Evolutionary conservation across 2,113 vertebrate genomes (phyloP).

Genomic region (Lepus timidus): DNA sequence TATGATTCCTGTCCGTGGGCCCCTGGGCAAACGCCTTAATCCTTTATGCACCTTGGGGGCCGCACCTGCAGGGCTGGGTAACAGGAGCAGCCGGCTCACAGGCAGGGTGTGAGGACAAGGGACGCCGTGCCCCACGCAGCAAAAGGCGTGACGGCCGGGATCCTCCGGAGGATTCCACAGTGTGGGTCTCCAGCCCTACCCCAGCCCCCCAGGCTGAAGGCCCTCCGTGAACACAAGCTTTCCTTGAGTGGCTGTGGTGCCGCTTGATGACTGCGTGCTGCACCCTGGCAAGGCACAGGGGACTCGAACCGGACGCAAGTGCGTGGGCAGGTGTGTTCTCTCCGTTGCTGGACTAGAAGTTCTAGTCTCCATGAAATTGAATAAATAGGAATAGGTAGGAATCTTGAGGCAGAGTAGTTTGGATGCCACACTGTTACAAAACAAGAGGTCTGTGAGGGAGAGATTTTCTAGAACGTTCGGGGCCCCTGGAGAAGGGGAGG

Average conservation of each 20-base stretch:
- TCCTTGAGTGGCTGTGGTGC: too few species aligned
- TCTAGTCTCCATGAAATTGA: neutral
- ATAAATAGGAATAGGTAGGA: neutral
- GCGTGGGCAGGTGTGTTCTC: neutral
- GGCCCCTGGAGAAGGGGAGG: neutral
- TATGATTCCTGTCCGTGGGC: neutral
- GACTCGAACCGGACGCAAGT: neutral
- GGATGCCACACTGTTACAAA: neutral
- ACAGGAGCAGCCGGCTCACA: neutral
- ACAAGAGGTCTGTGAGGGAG: neutral
- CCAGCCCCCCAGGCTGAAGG: too few species aligned
- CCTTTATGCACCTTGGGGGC: neutral
- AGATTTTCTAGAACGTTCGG: neutral
- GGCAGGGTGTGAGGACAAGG: neutral
- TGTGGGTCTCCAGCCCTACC: too few species aligned
- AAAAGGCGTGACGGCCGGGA: too few species aligned
- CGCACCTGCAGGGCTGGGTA: neutral
- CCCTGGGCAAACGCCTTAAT: neutral
- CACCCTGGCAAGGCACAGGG: accelerated
- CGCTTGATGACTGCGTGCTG: accelerated
- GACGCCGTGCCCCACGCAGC: too few species aligned
- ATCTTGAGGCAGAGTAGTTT: neutral
- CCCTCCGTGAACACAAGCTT: neutral
- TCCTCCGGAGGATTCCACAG: too few species aligned
- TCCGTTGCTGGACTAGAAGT: too few species aligned